Base-by-base conservation (phyloP, 1,140 invertebrate species). In the Dolichoris vasculosae region DNA sequence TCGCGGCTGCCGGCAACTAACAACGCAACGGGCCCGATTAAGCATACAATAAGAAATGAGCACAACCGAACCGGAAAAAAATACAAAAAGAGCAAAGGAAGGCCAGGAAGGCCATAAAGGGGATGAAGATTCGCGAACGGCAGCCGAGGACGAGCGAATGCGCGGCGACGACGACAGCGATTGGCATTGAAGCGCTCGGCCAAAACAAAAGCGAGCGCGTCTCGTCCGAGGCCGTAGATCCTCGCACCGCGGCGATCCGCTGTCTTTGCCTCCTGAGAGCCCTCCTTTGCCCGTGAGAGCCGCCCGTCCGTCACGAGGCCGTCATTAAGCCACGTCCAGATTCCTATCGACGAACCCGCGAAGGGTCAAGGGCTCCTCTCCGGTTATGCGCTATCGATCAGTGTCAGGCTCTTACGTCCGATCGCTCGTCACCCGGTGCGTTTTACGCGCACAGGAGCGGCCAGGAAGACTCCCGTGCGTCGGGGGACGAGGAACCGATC, bases 311-410 rank as follows among this genome's bases (percentile, higher is more conserved):
- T 84, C 46, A 86, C 43, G 75, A 78, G 59, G 82, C 76, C 48
- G 86, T 85, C 87, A 87, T 87, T 88, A 88, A 88, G 88, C 87
- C 78, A 76, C 87, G 86, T 87, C 73, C 79, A 85, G 86, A 90
- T 89, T 87, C 69, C 71, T 85, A 84, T 87, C 81, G 77, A 32
- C 80, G 79, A 87, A 32, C 73, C 26, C 40, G 82, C 64, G 67
- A 81, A 71, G 80, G 78, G 86, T 84, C 84, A 83, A 84, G 83
- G 69, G 83, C 82, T 86, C 71, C 64, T 76, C 35, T 71, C 83
- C 63, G 51, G 59, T 77, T 83, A 83, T 79, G 76, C 55, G 85
- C 85, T 86, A 86, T 86, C 85, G 85, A 86, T 86, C 85, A 86
- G 85, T 86, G 85, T 86, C 85, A 83, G 11, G 23, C 55, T 32